A percentile compares a stretch with the other conserved stretches of the same genome.
Evolutionary conservation across 64 coral and sea anemone species (phyloP).

Genomic region (Cladopsammia gracilis): DNA sequence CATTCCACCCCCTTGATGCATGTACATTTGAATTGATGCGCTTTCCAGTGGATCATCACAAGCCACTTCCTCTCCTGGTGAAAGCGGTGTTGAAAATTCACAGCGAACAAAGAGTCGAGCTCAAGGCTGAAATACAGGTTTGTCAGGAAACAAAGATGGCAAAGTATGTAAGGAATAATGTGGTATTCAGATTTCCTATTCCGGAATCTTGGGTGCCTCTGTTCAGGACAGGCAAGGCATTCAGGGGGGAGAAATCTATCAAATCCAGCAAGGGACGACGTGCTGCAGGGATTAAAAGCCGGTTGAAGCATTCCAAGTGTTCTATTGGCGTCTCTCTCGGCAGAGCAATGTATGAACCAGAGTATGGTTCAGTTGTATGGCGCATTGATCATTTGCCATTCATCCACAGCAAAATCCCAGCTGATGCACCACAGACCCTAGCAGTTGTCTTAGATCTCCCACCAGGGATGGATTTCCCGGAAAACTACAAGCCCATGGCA

Average conservation of each 20-base stretch:
- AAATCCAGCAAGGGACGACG: conserved; percentile 87
- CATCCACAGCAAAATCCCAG: conserved; percentile 93
- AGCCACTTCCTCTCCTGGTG: conserved; percentile 84
- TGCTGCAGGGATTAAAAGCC: conserved; percentile 88
- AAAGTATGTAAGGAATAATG: conserved; percentile 96
- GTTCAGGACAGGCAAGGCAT: conserved; percentile 78
- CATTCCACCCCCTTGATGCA: conserved; percentile 97
- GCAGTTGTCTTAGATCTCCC: conserved; percentile 79
- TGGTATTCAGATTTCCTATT: conserved; percentile 91
- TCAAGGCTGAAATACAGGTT: conserved; percentile 93
- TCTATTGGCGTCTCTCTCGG: conserved; percentile 89
- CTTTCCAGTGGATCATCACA: conserved; percentile 87
- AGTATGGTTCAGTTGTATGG: conserved; percentile 93
- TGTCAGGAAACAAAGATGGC: conserved; percentile 94
- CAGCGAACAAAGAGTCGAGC: conserved; percentile 89
- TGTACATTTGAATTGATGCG: conserved; percentile 99
- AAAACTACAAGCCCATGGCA: conserved; percentile 83
- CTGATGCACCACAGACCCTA: conserved; percentile 90
- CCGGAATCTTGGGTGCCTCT: conserved; percentile 96
- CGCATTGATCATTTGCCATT: conserved; percentile 91
- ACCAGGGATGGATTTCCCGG: conserved; percentile 81
- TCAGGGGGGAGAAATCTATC: conserved; percentile 93
- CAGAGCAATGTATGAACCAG: conserved; percentile 93
- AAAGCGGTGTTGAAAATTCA: conserved; percentile 83
- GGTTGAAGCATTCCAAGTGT: conserved; percentile 88